Base-by-base conservation (phyloP, 2,113 vertebrate genomes). In the Ctenodactylus gundi region DNA sequence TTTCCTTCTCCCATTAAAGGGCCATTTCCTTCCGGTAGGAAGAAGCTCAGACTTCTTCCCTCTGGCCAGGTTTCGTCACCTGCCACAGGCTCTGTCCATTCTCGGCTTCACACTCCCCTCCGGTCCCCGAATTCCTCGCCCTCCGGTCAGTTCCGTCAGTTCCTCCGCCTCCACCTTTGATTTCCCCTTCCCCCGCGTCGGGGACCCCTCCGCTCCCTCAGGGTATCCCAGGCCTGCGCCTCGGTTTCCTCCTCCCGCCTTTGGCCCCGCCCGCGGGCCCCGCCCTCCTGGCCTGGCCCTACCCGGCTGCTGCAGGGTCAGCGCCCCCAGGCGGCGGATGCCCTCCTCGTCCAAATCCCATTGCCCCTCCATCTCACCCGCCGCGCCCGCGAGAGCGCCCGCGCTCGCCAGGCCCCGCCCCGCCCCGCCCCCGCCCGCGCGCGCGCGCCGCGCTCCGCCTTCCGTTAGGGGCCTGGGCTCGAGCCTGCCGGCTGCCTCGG, bases 331-430 rank as follows among this genome's bases (percentile, higher is more conserved):
- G 92, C 96, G 97, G 77, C 95, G 90, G 92, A 97, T 44, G 53
- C 94, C 64, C 82, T 97, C 95, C 78, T 97, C 97, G 82, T 97
- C 94, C 92, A 97, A 94, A 41, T 97, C 96, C 97, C 97, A 97
- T 44, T 95, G 96, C 93, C 97, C 97, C 72, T 96, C 97, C 97
- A 97, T 97, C 46, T 93, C 93, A 94, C 94, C 95, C 89, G 95
- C 62, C 82, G 10, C 85, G 0, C 65, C 77, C 85, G 39, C 77
- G 84, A 70, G 94, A 55, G 49, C 13, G 36, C 72, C 70, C 0
- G 21, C 67, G 6, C 57, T 46, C 11, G 44, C 72, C 65, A 72
- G 55, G 60, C 92, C 75, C 64, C 84, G 84, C 95, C 92, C 73
- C 49, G 77, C 62, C 72, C 62, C 67, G 31, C 44, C 14, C 82